Conservation (phyloP, 2,888 invertebrate species). For the Pseudococcus jackbeardsleyi region DNA sequence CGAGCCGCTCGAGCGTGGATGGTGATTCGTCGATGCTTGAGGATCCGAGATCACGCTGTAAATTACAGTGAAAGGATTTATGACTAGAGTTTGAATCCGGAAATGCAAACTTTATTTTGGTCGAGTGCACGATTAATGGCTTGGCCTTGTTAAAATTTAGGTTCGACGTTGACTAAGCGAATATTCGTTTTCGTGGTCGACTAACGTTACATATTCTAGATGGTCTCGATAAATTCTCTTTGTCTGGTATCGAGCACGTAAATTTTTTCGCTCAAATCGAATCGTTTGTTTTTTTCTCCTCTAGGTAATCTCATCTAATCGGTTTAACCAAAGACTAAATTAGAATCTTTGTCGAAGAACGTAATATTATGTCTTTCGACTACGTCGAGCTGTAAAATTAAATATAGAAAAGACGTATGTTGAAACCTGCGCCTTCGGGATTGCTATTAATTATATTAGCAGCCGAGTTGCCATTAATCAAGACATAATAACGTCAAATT, state of each 20-base stretch:
- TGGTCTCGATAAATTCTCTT: constrained; percentile 11
- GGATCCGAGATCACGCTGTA: neutral
- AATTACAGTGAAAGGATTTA: constrained; percentile 8
- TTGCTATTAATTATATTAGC: neutral
- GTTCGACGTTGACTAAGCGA: constrained; percentile 3
- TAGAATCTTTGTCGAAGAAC: neutral
- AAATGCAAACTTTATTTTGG: constrained; percentile 15
- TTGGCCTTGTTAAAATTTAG: constrained; percentile 14
- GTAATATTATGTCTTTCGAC: neutral
- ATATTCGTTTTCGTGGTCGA: neutral
- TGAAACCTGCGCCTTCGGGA: neutral
- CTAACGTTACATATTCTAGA: neutral
- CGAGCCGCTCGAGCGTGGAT: neutral
- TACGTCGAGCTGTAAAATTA: neutral
- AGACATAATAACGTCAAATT: constrained; percentile 13
- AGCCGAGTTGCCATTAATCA: neutral
- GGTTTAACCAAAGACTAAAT: neutral
- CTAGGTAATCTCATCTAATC: neutral
- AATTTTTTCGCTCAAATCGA: neutral
- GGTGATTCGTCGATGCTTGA: neutral
- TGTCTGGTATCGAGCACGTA: neutral
- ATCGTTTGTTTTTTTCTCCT: neutral
- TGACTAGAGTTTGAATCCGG: neutral
- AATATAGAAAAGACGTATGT: neutral
- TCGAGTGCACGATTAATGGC: constrained; percentile 19